A percentile compares a stretch with the other conserved stretches of the same genome.
phyloP scores from a whole-genome alignment of 2,888 invertebrate genomes.

The Luperina nickerlii region DNA sequence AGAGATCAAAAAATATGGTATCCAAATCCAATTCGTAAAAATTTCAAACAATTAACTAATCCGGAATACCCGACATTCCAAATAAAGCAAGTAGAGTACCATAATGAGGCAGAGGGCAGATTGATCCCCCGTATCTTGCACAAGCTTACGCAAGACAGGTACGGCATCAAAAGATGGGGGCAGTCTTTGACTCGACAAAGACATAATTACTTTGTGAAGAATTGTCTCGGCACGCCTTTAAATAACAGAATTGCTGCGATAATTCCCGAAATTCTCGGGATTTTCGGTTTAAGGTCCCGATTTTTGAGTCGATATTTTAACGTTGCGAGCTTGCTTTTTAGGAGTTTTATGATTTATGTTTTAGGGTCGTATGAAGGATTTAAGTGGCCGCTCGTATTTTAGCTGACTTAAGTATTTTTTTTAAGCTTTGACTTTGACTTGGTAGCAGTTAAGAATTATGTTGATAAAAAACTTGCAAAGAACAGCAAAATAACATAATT shows the following conservation, averaged over 20 bases:
- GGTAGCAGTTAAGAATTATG: neutral
- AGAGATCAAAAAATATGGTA: neutral
- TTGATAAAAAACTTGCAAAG: neutral
- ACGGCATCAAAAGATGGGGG: conserved; percentile 53
- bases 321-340: conserved; percentile 20
- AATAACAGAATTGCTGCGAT: conserved; percentile 53
- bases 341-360: conserved; percentile 35
- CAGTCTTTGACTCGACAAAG: conserved; percentile 64
- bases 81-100: conserved; percentile 33
- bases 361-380: conserved; percentile 25
- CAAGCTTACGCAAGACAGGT: conserved; percentile 56
- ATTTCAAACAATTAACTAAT: conserved; percentile 33
- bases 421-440: neutral
- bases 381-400: conserved; percentile 7
- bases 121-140: conserved; percentile 47
- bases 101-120: conserved; percentile 53
- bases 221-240: conserved; percentile 52
- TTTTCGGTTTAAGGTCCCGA: conserved; percentile 17
- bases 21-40: conserved; percentile 15
- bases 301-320: conserved; percentile 29
- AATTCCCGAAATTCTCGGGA: conserved; percentile 36
- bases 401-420: neutral
- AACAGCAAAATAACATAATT: neutral
- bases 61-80: conserved; percentile 12
- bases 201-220: conserved; percentile 67